A percentile compares a stretch with the other conserved stretches of the same genome.
These are phyloP conservation scores for Gonatopus flavifemur DNA, from an alignment of 1,140 invertebrate species.

Conservation along the genomic window DNA sequence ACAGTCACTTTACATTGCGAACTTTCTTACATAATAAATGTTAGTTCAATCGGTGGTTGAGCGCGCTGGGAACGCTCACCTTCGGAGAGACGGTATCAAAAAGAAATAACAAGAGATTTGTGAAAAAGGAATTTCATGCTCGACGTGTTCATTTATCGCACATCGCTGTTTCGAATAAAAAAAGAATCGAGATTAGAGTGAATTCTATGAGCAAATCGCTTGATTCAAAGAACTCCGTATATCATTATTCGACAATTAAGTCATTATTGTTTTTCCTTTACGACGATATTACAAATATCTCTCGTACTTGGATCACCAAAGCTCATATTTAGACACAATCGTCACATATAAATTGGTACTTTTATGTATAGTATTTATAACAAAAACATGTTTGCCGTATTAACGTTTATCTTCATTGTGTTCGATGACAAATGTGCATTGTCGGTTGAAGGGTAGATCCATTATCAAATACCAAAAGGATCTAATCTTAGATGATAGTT, in stretches of 20 bases:
- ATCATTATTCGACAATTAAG: neutral
- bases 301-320: too few species aligned
- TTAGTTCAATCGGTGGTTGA: conserved; percentile 42
- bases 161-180: too few species aligned
- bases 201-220: conserved; percentile 8
- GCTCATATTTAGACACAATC: too few species aligned
- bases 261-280: neutral
- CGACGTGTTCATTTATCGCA: conserved; percentile 16
- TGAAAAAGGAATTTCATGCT: conserved; percentile 24
- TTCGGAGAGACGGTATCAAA: conserved; percentile 46
- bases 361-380: too few species aligned
- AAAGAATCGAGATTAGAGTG: conserved; percentile 16
- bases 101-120: conserved; percentile 47
- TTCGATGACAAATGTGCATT: too few species aligned
- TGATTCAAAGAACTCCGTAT: neutral
- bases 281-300: neutral
- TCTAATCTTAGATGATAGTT: too few species aligned
- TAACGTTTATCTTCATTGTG: too few species aligned
- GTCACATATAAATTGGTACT: too few species aligned
- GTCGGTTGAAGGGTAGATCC: too few species aligned
- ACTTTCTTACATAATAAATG: conserved; percentile 46
- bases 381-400: too few species aligned
- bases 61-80: conserved; percentile 34
- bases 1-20: conserved; percentile 58
- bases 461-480: too few species aligned